phyloP scores from a whole-genome alignment of 2,888 invertebrate genomes.

The Tupiocoris notatus region DNA sequence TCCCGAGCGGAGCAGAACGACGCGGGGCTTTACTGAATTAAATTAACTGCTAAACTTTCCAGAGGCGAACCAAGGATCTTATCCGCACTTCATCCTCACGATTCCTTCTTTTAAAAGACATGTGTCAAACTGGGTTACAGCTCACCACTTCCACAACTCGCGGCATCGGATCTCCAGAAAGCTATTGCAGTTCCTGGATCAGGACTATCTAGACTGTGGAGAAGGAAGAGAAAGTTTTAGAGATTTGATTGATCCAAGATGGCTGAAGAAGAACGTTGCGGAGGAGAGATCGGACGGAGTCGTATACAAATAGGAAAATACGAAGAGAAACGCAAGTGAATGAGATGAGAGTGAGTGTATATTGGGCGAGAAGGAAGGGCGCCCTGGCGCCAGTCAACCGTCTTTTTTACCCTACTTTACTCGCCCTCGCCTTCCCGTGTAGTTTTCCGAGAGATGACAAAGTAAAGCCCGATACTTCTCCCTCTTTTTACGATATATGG shows the following conservation, averaged over 20 bases:
- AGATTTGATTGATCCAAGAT: slow-evolving; percentile 40
- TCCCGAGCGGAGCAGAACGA: neutral
- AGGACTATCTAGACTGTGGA: neutral
- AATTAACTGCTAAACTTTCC: neutral
- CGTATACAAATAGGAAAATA: neutral
- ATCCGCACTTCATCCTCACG: neutral
- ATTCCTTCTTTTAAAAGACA: neutral
- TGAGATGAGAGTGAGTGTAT: neutral
- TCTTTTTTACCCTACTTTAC: slow-evolving; percentile 6
- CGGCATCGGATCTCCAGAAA: neutral
- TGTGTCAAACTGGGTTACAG: neutral
- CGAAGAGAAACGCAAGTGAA: neutral
- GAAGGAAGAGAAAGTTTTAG: slow-evolving; percentile 24
- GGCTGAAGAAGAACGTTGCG: slow-evolving; percentile 12
- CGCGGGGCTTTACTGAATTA: neutral
- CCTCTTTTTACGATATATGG: slow-evolving; percentile 16
- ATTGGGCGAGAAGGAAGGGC: neutral
- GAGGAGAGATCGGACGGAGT: neutral
- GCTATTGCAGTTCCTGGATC: slow-evolving; percentile 2
- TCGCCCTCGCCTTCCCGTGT: neutral
- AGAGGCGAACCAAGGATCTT: neutral
- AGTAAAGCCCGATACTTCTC: slow-evolving; percentile 5
- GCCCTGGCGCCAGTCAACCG: slow-evolving; percentile 29
- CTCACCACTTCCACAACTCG: neutral
- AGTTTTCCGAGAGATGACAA: slow-evolving; percentile 5